Evolutionary conservation across 2,113 vertebrate genomes (phyloP).

Genomic region (Myiozetetes cayanensis): DNA sequence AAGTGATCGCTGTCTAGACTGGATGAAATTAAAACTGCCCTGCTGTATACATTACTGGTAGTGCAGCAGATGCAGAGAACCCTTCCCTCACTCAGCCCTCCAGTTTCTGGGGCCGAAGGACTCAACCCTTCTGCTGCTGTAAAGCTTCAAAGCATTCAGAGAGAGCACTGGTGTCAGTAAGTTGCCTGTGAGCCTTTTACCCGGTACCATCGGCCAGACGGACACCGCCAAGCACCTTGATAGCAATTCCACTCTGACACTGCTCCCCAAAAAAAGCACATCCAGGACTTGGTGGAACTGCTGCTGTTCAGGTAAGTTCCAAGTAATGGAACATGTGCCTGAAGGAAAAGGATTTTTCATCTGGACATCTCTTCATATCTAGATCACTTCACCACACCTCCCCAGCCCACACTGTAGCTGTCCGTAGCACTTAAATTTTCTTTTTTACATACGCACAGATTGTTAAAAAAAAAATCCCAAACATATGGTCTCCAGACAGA

Average conservation of each 20-base stretch:
- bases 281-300: neutral
- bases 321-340: neutral
- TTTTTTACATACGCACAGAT: neutral
- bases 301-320: neutral
- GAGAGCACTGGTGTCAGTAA: neutral
- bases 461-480: neutral
- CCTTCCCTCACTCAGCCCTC: neutral
- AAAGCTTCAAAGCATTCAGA: neutral
- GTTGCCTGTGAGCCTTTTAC: neutral
- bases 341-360: neutral
- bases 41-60: neutral
- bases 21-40: neutral
- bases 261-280: neutral
- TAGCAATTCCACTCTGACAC: neutral
- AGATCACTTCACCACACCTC: neutral
- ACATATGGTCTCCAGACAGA: constrained; percentile 50
- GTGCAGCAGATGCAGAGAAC: neutral
- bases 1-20: neutral
- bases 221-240: neutral
- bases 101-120: neutral
- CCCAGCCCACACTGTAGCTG: neutral
- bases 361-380: neutral
- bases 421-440: neutral
- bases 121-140: neutral
- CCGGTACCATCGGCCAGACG: neutral